Conservation (phyloP, 2,797 vertebrate genomes). For the Rhabdomys pumilio region DNA sequence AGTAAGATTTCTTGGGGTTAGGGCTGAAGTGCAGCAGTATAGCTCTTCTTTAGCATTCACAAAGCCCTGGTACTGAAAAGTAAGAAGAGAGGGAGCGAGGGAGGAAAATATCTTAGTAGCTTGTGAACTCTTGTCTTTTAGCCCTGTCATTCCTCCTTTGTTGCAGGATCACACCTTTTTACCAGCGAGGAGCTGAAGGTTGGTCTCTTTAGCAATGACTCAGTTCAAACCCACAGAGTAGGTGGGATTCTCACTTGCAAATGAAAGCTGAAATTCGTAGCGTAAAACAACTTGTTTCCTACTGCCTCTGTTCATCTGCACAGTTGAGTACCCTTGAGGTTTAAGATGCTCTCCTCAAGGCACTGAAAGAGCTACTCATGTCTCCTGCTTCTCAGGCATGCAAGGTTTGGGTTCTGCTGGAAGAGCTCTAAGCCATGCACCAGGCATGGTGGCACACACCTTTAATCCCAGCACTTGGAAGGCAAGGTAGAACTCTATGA, state of each 20-base stretch:
- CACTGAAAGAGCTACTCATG: fast-evolving
- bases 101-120: neutral
- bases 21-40: neutral
- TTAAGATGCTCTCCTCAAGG: neutral
- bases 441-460: neutral
- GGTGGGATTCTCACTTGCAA: neutral
- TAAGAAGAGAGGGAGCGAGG: neutral
- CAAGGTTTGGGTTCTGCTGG: fast-evolving
- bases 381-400: neutral
- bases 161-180: neutral
- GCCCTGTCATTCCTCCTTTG: neutral
- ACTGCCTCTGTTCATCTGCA: neutral
- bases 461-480: neutral
- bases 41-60: neutral
- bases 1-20: neutral
- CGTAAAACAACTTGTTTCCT: neutral
- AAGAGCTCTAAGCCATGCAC: neutral
- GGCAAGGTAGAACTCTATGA: neutral
- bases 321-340: neutral
- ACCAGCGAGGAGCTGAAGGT: neutral
- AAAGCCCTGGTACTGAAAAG: too few relatives aligned
- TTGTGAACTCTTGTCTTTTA: neutral
- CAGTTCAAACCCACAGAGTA: neutral
- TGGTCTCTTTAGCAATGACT: neutral
- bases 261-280: neutral